These are phyloP conservation scores for Sepiola atlantica DNA, from an alignment of 2,888 invertebrate genomes.

Conservation along the genomic window DNA sequence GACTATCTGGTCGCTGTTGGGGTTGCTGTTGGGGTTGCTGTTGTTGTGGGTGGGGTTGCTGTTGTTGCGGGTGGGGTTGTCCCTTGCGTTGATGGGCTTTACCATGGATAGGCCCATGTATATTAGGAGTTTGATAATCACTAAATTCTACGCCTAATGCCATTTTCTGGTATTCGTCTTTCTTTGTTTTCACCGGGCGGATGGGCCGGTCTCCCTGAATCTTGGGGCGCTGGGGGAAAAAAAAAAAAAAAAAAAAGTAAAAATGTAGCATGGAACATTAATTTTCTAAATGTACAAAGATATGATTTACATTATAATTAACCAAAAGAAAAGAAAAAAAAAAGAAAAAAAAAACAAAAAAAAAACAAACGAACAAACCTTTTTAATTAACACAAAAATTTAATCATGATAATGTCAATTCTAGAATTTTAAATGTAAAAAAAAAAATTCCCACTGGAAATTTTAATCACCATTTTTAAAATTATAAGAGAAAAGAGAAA, in stretches of 20 bases:
- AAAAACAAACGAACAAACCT: too few species aligned
- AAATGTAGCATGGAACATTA: background rate
- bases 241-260: background rate
- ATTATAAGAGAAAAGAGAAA: too few species aligned
- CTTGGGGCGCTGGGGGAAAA: conserved; percentile 39
- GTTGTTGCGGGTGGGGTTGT: conserved; percentile 47
- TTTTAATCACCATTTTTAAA: too few species aligned
- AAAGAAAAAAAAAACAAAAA: too few species aligned
- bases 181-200: conserved; percentile 54
- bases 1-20: conserved; percentile 53
- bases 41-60: conserved; percentile 38
- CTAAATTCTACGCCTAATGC: conserved; percentile 63
- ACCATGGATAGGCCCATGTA: conserved; percentile 49
- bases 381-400: too few species aligned
- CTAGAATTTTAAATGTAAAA: background rate
- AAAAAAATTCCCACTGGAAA: background rate
- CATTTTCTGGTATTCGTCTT: conserved; percentile 58
- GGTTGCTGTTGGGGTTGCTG: conserved; percentile 45
- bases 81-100: conserved; percentile 42
- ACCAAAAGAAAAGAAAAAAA: too few species aligned
- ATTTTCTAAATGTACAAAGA: too few species aligned
- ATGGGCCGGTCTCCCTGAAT: conserved; percentile 32
- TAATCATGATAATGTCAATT: background rate
- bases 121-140: conserved; percentile 56
- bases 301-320: too few species aligned